Evolutionary conservation across 2,113 vertebrate species (phyloP), one percentile per base, ranked within the genome.

Genomic region (Uropsilus gracilis): DNA sequence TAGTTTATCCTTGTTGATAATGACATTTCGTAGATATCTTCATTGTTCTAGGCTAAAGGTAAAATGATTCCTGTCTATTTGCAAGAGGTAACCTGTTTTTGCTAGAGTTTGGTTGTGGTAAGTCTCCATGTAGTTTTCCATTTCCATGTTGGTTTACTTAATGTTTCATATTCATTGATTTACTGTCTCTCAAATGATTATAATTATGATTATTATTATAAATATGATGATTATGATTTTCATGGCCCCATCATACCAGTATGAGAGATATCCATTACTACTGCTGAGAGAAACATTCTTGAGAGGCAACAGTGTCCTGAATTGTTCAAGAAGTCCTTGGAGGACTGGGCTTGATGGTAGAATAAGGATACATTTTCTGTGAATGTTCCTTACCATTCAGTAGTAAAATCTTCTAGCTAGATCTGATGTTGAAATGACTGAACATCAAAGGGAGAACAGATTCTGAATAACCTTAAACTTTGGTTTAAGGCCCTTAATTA

Each of bases 41-140:
- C 39, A 30, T 64, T 91, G 26, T 34, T 90, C 90, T 37, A 85
- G 83, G 30, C 11, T 86, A 61, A 75, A 68, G 48, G 57, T 80
- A 63, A 86, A 78, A 94, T 81, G 28, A 68, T 59, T 55, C 34
- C 86, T 80, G n/a, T 28, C 50, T 76, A 12, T 68, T 78, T 50
- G 34, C 2, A 28, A 78, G n/a, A 46, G 69, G 5, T 73, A 55
- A 61, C 28, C 39, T 63, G 3, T 59, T 78, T 82, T 53, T 80
- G 63, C 69, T 55, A 86, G 46, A 53, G 30, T 80, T 89, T 91
- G 20, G 22, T 66, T 89, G 53, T 4, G 20, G 6, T 53, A 34
- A 84, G n/a, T 80, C 39, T 89, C n/a, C 53, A 89, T 57, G 73
- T 89, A 76, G 9, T 63, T 91, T 80, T 48, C 61, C 66, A 81